These are phyloP conservation scores for Gambusia affinis DNA, from an alignment of 2,113 vertebrate genomes.

Conservation along the genomic window DNA sequence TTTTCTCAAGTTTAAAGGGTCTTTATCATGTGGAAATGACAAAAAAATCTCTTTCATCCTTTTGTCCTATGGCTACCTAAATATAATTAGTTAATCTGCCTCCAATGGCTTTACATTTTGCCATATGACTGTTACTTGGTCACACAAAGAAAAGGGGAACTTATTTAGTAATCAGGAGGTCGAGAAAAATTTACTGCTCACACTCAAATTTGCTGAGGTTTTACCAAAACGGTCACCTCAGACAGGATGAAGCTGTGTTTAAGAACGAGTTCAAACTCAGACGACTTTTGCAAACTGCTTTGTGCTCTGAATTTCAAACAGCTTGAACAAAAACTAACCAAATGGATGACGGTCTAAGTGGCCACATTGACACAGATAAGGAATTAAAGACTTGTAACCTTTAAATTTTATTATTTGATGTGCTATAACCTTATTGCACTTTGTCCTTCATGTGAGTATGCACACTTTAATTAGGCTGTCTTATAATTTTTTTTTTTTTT, in stretches of 20 bases:
- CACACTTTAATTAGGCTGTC: conserved; percentile 10
- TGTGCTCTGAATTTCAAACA: conserved; percentile 16
- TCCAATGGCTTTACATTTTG: conserved; percentile 38
- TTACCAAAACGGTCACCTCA: conserved; percentile 28
- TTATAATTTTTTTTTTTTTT: background rate
- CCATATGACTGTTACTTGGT: conserved; percentile 59
- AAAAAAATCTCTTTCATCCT: conserved; percentile 69
- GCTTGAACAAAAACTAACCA: conserved; percentile 20
- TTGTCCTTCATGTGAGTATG: conserved; percentile 13
- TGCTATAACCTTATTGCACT: conserved; percentile 13
- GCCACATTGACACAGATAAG: background rate
- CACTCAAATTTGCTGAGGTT: conserved; percentile 44
- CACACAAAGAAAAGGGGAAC: conserved; percentile 37
- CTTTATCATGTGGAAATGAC: conserved; percentile 55
- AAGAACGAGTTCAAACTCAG: background rate
- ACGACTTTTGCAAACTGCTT: conserved; percentile 15
- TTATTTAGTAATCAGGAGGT: conserved; percentile 61
- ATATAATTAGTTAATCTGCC: conserved; percentile 74
- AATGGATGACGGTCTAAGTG: conserved; percentile 18
- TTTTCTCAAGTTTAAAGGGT: conserved; percentile 44
- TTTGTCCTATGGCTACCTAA: conserved; percentile 63
- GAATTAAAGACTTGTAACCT: conserved; percentile 38
- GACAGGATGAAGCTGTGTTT: conserved; percentile 18
- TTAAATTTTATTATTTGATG: conserved; percentile 21
- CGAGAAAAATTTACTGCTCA: conserved; percentile 54